A percentile compares a stretch with the other conserved stretches of the same genome.
Evolutionary conservation across 35 echinoderm and acorn worm species (phyloP).

Genomic region (Apostichopus parvimensis): DNA sequence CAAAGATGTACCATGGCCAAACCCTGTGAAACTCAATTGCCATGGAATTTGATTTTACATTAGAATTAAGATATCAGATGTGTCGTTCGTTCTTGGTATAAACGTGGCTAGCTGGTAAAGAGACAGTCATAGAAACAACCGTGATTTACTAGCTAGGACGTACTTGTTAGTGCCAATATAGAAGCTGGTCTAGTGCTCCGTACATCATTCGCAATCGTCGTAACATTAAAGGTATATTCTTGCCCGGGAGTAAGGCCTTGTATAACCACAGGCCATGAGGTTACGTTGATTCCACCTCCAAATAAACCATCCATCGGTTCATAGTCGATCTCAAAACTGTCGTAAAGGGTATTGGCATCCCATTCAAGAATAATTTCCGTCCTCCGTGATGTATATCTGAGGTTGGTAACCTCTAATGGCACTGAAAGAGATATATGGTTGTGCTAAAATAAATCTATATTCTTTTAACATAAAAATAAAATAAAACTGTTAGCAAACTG

Average conservation of each 20-base stretch:
- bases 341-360: neutral
- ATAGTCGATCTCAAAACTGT: slow-evolving; percentile 24
- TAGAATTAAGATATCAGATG: no score
- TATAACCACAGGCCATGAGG: neutral
- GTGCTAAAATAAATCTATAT: no score
- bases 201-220: neutral
- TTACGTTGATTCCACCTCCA: neutral
- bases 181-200: neutral
- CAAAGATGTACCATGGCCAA: no score
- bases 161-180: neutral
- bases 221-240: slow-evolving; percentile 15
- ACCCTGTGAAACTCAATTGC: no score
- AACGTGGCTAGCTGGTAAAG: no score
- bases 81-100: no score
- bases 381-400: slow-evolving; percentile 8
- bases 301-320: slow-evolving; percentile 21
- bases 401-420: neutral
- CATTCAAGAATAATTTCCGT: neutral
- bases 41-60: no score
- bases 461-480: no score
- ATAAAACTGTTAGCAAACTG: no score
- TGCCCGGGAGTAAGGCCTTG: slow-evolving; percentile 13
- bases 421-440: neutral
- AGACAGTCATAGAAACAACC: no score
- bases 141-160: neutral